Conservation (phyloP, 2,888 invertebrate species). For the Noctua janthina region DNA sequence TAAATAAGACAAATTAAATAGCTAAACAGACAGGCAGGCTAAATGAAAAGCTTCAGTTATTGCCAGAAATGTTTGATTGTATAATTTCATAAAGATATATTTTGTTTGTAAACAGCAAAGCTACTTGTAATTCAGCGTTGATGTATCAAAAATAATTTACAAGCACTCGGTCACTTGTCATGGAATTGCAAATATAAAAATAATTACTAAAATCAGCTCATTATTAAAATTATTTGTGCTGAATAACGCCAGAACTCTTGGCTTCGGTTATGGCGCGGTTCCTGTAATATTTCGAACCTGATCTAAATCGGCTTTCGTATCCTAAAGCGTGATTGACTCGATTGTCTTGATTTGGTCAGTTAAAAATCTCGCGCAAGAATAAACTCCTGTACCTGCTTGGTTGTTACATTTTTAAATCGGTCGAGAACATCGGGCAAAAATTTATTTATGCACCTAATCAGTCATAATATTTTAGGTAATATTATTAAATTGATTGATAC, state of each 20-base stretch:
- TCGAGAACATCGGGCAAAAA: neutral
- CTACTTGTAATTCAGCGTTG: neutral
- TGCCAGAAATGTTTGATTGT: neutral
- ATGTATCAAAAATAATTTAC: conserved; percentile 29
- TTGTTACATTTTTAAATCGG: neutral
- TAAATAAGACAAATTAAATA: conserved; percentile 8
- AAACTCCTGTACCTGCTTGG: neutral
- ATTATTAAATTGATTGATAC: conserved; percentile 1
- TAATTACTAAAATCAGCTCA: neutral
- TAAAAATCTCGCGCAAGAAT: conserved; percentile 2
- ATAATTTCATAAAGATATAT: neutral
- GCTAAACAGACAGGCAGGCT: conserved; percentile 3
- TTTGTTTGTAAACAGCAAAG: conserved; percentile 16
- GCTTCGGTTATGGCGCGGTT: neutral
- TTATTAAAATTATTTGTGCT: conserved; percentile 8
- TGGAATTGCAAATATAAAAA: conserved; percentile 15
- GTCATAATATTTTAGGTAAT: conserved; percentile 20
- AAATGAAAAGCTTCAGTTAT: neutral
- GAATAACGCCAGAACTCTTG: conserved; percentile 7
- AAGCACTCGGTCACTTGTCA: conserved; percentile 2
- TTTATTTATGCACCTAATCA: conserved; percentile 24
- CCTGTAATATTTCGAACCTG: neutral
- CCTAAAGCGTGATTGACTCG: neutral
- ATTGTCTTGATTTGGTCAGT: neutral
- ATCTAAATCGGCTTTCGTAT: neutral